These are phyloP conservation scores for Callospermophilus lateralis DNA, from an alignment of 2,113 vertebrate genomes.

Conservation along the genomic window DNA sequence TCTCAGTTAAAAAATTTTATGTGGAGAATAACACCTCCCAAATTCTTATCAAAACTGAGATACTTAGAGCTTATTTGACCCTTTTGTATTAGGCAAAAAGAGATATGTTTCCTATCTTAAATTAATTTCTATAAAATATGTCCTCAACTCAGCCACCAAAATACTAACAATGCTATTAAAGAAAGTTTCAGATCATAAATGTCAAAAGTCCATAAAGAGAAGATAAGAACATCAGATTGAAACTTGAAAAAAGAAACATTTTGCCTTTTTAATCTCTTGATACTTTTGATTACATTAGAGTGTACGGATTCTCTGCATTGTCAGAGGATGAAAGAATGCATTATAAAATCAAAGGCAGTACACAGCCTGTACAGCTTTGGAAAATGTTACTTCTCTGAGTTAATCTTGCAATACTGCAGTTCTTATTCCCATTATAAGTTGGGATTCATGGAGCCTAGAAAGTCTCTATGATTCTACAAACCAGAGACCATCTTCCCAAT, in stretches of 20 bases:
- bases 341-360: not conserved
- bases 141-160: not conserved
- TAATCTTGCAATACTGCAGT: not conserved
- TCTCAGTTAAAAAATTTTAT: conserved; percentile 3
- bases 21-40: not conserved
- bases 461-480: not conserved
- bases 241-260: not conserved
- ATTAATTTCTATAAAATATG: not conserved
- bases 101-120: conserved; percentile 2
- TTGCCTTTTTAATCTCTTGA: not conserved
- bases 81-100: not conserved
- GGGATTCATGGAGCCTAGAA: not conserved
- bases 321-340: not conserved
- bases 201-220: not conserved
- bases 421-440: not conserved
- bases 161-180: not conserved
- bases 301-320: not conserved
- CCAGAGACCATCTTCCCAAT: not conserved
- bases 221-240: not conserved
- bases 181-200: conserved; percentile 37
- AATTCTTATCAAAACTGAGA: conserved; percentile 4
- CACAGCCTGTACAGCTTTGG: not conserved
- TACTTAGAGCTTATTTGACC: not conserved
- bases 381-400: not conserved
- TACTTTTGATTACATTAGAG: conserved; percentile 10